phyloP scores from a whole-genome alignment of 1,140 invertebrate species.

The Zophobas atratus region DNA sequence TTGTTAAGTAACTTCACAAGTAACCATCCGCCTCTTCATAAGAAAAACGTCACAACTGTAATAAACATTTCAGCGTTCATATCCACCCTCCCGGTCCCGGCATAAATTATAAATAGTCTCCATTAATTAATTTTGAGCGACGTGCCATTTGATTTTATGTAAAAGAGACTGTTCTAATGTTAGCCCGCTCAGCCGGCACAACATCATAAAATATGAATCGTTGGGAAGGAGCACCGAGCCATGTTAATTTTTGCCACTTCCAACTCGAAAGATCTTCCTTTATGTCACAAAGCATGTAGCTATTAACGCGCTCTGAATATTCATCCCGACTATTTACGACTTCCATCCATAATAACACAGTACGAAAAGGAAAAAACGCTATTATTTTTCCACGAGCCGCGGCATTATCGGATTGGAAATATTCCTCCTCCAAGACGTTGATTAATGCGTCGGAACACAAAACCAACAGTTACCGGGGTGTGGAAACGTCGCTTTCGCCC shows the following conservation, averaged over 20 bases:
- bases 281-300: neutral
- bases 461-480: constrained; percentile 34
- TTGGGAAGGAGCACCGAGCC: neutral
- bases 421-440: constrained; percentile 11
- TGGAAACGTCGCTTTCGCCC: constrained; percentile 25
- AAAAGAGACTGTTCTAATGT: constrained; percentile 18
- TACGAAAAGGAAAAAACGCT: constrained; percentile 1
- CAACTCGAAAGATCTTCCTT: neutral
- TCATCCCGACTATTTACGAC: neutral
- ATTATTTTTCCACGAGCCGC: constrained; percentile 23
- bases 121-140: constrained; percentile 32
- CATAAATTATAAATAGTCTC: constrained; percentile 23
- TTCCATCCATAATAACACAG: constrained; percentile 22
- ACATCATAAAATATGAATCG: constrained; percentile 9
- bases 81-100: neutral
- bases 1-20: too few relatives aligned
- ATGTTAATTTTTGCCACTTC: constrained; percentile 1
- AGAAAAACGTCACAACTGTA: neutral
- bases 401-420: constrained; percentile 36
- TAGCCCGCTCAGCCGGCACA: neutral
- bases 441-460: constrained; percentile 38
- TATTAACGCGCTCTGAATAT: neutral
- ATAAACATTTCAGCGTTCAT: constrained; percentile 2
- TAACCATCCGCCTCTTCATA: neutral
- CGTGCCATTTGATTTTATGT: constrained; percentile 28